phyloP scores from a whole-genome alignment of 2,797 vertebrate genomes.

The Oreortyx pictus region DNA sequence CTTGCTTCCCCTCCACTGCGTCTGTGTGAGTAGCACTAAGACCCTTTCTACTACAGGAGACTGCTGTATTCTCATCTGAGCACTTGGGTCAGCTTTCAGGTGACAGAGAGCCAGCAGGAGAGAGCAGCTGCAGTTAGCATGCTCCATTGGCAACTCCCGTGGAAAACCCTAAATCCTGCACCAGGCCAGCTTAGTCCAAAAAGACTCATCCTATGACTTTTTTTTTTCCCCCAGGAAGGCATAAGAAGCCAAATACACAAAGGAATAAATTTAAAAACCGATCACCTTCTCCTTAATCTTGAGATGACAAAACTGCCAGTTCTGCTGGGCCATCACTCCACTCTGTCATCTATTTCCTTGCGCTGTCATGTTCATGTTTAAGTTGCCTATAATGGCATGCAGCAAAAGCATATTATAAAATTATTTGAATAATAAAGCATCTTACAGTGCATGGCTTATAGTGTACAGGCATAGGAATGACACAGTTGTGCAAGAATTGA shows the following conservation, averaged over 20 bases:
- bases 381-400: not conserved
- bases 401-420: not conserved
- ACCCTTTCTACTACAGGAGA: not conserved
- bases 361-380: not conserved
- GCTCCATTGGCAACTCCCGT: not conserved
- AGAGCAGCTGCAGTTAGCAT: not conserved
- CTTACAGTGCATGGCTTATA: not conserved
- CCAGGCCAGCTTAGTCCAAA: not conserved
- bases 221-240: not conserved
- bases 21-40: not conserved
- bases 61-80: not conserved
- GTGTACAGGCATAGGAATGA: not conserved
- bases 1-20: not conserved
- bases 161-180: not conserved
- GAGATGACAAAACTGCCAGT: not conserved
- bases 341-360: not conserved
- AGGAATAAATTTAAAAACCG: not conserved
- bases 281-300: not conserved
- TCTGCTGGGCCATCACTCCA: not conserved
- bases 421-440: not conserved
- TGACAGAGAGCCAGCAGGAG: not conserved
- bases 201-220: rapidly evolving
- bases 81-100: not conserved
- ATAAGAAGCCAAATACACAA: not conserved
- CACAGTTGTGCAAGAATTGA: not conserved